Evolutionary conservation across 2,888 invertebrate genomes (phyloP), one percentile per base, ranked within the genome.

Genomic region (Harpalus rufipes): DNA sequence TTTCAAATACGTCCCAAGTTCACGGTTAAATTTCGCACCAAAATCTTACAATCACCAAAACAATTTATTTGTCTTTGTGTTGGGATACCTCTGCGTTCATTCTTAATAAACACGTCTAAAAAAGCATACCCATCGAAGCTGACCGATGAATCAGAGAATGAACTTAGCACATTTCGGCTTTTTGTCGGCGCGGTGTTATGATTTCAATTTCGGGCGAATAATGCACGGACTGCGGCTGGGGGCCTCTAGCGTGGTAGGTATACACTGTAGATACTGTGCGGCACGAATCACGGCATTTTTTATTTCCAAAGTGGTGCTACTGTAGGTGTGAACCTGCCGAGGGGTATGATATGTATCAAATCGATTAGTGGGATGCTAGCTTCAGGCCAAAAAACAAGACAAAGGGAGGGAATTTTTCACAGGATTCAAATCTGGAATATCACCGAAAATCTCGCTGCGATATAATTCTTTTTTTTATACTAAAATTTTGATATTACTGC

Each of bases 351-450:
- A 86, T 82, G 85, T 86, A 86, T 86, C 87, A 86, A 87, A 87
- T 87, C 86, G 86, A 87, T 87, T 87, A 81, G 86, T 68, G 32
- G 44, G 85, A 86, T 86, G 86, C 85, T 86, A 44, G 85, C 85
- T 79, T 74, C 80, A 72, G 76, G 82, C 41, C 85, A 63, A 85
- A 86, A 86, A 87, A 85, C 18, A 18, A 59, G 14, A 59, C 59
- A 59, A 32, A 32, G 32, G 6, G 32, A 21, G 32, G 32, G 44
- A 8, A 7, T 51, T 51, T 51, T 51, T 51, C 44, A 51, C 44
- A 32, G 32, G 32, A 32, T 32, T 32, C 32, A 32, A 32, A 32
- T 5, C 32, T 32, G 32, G 32, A 32, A 32, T 32, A 32, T 5
- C 1, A 32, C 32, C 32, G 32, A 56, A 56, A 56, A 56, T 32